phyloP scores from a whole-genome alignment of 2,797 vertebrate genomes.

The Morus bassanus region DNA sequence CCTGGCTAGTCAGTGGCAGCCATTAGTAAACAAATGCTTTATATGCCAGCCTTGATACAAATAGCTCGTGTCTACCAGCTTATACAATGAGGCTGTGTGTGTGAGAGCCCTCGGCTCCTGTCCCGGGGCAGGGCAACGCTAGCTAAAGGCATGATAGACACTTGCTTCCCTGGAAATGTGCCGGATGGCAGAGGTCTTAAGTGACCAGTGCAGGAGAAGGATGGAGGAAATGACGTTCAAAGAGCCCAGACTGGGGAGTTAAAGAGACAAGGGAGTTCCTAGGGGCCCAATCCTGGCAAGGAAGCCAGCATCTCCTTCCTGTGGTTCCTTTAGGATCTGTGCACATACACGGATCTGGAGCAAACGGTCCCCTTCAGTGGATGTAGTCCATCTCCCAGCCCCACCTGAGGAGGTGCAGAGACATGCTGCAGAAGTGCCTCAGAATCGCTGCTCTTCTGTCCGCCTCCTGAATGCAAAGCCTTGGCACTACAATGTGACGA shows the following conservation, averaged over 20 bases:
- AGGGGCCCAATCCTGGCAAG: neutral
- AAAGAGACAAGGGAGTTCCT: rapidly evolving
- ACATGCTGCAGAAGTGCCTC: neutral
- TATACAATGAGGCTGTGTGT: neutral
- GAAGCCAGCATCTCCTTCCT: neutral
- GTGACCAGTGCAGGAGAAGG: neutral
- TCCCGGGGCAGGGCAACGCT: neutral
- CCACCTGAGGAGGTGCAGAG: neutral
- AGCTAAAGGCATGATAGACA: neutral
- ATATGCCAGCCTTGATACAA: neutral
- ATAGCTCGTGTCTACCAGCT: neutral
- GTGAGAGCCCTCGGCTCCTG: neutral
- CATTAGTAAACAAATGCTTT: neutral
- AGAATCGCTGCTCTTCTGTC: neutral
- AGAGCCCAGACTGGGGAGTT: neutral
- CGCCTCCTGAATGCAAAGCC: neutral
- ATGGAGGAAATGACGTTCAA: neutral
- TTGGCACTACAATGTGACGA: rapidly evolving
- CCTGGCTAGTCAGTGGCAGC: neutral
- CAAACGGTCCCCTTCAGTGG: rapidly evolving
- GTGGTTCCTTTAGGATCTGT: neutral
- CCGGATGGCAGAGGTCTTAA: neutral
- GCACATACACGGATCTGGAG: neutral
- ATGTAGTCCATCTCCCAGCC: neutral
- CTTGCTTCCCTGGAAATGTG: neutral